phyloP scores from a whole-genome alignment of 2,888 invertebrate species.

The Drosophila borborema region DNA sequence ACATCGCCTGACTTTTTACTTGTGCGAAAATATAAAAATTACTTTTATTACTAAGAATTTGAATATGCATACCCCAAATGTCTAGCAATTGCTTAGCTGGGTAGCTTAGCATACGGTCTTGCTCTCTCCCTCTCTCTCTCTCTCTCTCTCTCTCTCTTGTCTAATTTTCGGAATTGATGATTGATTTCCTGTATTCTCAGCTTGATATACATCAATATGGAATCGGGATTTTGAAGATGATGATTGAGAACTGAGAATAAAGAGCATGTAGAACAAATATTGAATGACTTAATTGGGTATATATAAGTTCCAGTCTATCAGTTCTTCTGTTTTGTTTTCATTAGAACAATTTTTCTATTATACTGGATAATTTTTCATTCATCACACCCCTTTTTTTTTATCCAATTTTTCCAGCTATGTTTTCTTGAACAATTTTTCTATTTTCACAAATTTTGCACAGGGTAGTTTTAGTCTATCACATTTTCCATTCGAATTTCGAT shows the following conservation, averaged over 20 bases:
- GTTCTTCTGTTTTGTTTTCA: too few relatives aligned
- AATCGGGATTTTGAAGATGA: too few relatives aligned
- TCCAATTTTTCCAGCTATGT: background rate
- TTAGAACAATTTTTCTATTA: too few relatives aligned
- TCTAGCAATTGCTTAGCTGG: background rate
- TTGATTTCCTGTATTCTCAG: background rate
- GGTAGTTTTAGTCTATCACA: background rate
- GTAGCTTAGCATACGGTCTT: background rate
- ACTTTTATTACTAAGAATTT: constrained; percentile 9
- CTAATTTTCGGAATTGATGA: too few relatives aligned
- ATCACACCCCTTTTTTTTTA: background rate
- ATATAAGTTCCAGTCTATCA: too few relatives aligned
- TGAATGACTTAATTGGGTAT: too few relatives aligned
- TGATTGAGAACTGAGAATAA: too few relatives aligned
- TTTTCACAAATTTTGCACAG: background rate
- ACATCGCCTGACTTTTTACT: constrained; percentile 18
- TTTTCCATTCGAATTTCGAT: background rate
- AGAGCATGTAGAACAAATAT: too few relatives aligned
- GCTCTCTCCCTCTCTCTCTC: too few relatives aligned
- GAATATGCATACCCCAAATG: constrained; percentile 4
- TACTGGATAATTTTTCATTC: background rate
- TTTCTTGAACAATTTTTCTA: background rate
- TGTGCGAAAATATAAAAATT: constrained; percentile 1
- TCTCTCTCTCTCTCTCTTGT: too few relatives aligned
- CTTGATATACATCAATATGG: too few relatives aligned